Base-by-base conservation (phyloP, 2,888 invertebrate species). In the Uropetala carovei region DNA sequence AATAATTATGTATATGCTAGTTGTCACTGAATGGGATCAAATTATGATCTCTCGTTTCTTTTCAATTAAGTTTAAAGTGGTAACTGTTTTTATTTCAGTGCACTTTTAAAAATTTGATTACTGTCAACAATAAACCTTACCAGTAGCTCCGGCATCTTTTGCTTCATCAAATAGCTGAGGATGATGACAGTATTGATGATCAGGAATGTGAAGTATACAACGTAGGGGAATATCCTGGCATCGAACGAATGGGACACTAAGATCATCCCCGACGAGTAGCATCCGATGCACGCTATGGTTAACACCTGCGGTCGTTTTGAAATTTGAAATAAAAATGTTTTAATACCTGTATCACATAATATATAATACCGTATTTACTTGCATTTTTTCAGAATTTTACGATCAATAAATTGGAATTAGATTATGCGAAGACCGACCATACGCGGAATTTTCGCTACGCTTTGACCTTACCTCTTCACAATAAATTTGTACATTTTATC, bases 181-280 rank as follows among this genome's bases (percentile, higher is more conserved):
- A 94, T 93, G 14, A 94, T 94, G 30, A 94, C 94, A 68, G 94
- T 93, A 10, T 94, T 94, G 59, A 94, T 94, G 92, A 94, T 94
- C 43, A 94, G 93, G 92, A 94, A 94, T 92, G 94, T 92, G 30
- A 94, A 93, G 93, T 94, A 94, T 8, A 94, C 94, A 4, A 94
- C 93, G 92, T 94, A 94, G 8, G 94, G 95, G 81, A 94, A 94
- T 93, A 94, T 94, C 92, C 93, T 92, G 3, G 94, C 93, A 30
- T 93, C 93, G 30, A 94, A 93, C 75, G 94, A 94, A 59, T 92
- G 91, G 18, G 93, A 60, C 43, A 94, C 93, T 9, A 94, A 81
- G 27, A 93, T 92, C 10, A 94, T 91, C 0, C 94, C 94, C 93
- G 94, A 93, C 0, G 94, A 94, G 92, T 94, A 94, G 18, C 94